Conservation (phyloP, 2,888 invertebrate genomes). For the Dysmachus trigonus region DNA sequence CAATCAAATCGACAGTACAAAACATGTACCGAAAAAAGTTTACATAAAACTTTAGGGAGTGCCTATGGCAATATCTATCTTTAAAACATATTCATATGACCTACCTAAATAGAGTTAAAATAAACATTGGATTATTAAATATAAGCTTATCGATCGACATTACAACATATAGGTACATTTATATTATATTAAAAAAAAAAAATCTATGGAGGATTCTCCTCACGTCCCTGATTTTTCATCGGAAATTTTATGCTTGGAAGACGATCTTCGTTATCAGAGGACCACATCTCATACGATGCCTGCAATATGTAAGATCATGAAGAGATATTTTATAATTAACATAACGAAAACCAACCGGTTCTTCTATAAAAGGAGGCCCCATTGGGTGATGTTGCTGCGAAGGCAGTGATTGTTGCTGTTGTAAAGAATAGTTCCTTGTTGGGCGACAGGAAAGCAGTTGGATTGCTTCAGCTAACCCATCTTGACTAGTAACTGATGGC, state of each 20-base stretch:
- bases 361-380: constrained; percentile 55
- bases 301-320: constrained; percentile 12
- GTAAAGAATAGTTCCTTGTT: constrained; percentile 51
- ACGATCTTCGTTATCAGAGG: constrained; percentile 53
- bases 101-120: background rate
- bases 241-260: constrained; percentile 56
- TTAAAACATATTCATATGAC: background rate
- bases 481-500: constrained; percentile 69
- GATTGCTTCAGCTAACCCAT: constrained; percentile 74
- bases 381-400: constrained; percentile 52
- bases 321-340: background rate
- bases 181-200: background rate
- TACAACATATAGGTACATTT: background rate
- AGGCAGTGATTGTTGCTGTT: constrained; percentile 53
- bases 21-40: background rate
- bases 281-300: constrained; percentile 55
- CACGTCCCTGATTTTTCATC: constrained; percentile 51
- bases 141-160: background rate
- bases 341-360: constrained; percentile 49
- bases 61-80: background rate
- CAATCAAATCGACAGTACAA: background rate
- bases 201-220: constrained; percentile 45
- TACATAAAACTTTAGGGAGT: background rate
- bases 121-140: background rate
- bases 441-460: constrained; percentile 72